Percentiles rank a stretch among this genome's conserved stretches.
Evolutionary conservation across 2,888 invertebrate genomes (phyloP).

Genomic region (Hemithea aestivaria): DNA sequence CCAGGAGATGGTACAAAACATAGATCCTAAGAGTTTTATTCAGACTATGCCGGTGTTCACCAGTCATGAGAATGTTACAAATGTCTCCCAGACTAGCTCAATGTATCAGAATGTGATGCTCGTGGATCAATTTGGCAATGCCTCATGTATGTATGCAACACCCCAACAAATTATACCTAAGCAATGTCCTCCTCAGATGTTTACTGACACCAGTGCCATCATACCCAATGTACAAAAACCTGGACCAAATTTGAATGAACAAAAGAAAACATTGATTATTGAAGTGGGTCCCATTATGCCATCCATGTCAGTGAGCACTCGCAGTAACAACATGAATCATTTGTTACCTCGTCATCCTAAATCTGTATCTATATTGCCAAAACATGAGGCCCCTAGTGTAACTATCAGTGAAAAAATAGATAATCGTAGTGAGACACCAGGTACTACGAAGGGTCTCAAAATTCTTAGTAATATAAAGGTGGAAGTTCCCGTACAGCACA

Average conservation of each 20-base stretch:
- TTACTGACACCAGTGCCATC: slow-evolving; percentile 37
- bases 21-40: slow-evolving; percentile 66
- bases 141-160: slow-evolving; percentile 65
- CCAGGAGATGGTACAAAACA: slow-evolving; percentile 69
- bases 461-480: slow-evolving; percentile 75
- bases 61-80: slow-evolving; percentile 56
- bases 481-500: slow-evolving; percentile 73
- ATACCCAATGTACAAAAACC: slow-evolving; percentile 42
- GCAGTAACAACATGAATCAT: slow-evolving; percentile 21
- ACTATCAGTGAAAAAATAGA: slow-evolving; percentile 27
- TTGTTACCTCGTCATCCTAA: slow-evolving; percentile 8
- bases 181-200: slow-evolving; percentile 45
- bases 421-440: slow-evolving; percentile 42
- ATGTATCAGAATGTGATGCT: slow-evolving; percentile 75
- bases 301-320: slow-evolving; percentile 25
- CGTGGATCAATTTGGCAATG: slow-evolving; percentile 66
- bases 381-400: slow-evolving; percentile 23
- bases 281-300: slow-evolving; percentile 62
- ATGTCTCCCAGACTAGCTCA: slow-evolving; percentile 59
- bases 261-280: slow-evolving; percentile 59
- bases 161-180: slow-evolving; percentile 58
- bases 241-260: slow-evolving; percentile 41
- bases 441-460: slow-evolving; percentile 63
- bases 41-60: slow-evolving; percentile 59
- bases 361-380: slow-evolving; percentile 20